Evolutionary conservation across 2,797 vertebrate species (phyloP).

Genomic region (Ctenosaura bakeri): DNA sequence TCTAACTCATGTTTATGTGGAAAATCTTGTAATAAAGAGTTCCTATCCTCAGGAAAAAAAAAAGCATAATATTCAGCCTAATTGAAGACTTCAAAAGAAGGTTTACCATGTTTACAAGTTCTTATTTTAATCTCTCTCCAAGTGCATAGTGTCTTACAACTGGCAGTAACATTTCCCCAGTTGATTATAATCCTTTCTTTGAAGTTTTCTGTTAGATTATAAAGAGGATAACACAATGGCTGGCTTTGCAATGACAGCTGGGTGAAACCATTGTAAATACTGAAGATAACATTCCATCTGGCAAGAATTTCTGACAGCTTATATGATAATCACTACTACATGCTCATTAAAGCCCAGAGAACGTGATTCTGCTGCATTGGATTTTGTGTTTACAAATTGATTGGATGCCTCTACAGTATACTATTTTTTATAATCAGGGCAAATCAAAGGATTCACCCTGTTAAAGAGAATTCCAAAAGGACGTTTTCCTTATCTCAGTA

Average conservation of each 20-base stretch:
- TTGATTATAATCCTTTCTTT: conserved; percentile 54
- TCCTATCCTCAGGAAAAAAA: neutral
- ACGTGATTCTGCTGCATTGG: conserved; percentile 35
- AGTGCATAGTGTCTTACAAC: neutral
- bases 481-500: neutral
- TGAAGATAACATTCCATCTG: conserved; percentile 66
- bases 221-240: conserved; percentile 58
- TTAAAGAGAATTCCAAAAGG: neutral
- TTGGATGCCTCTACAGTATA: conserved; percentile 41
- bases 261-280: conserved; percentile 59
- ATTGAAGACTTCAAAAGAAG: conserved; percentile 26
- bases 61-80: neutral
- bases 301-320: conserved; percentile 61
- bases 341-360: conserved; percentile 49
- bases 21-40: conserved; percentile 11
- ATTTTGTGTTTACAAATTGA: conserved; percentile 50
- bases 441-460: neutral
- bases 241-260: conserved; percentile 66
- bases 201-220: conserved; percentile 58
- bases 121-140: conserved; percentile 31
- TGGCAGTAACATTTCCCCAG: conserved; percentile 16
- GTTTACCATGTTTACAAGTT: conserved; percentile 24
- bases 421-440: neutral
- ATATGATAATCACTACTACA: conserved; percentile 58
- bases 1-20: neutral